Evolutionary conservation across 1,140 invertebrate species (phyloP).

Genomic region (Drosophila suzukii): DNA sequence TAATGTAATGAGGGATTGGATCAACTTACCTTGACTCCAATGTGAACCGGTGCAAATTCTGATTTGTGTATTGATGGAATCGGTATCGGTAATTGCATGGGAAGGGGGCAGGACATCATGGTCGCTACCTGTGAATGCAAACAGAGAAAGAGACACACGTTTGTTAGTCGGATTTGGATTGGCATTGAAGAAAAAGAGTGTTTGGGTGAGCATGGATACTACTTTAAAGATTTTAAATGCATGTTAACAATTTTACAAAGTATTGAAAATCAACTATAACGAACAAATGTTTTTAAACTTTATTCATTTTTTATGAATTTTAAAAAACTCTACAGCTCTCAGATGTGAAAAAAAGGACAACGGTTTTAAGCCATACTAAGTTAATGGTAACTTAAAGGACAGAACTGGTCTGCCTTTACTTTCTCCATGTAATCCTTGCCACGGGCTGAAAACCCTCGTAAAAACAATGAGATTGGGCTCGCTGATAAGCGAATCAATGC

Average conservation of each 20-base stretch:
- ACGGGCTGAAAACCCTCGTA: neutral
- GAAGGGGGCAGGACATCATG: constrained; percentile 88
- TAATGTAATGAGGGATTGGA: constrained; percentile 14
- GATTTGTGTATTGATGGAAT: constrained; percentile 86
- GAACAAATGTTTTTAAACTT: no score
- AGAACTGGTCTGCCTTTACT: neutral
- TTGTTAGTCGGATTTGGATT: constrained; percentile 52
- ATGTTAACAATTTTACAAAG: neutral
- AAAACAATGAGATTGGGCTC: constrained; percentile 5
- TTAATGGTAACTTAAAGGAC: neutral
- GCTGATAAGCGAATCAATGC: constrained; percentile 31
- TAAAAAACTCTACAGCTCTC: neutral
- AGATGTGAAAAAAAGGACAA: no score
- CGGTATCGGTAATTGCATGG: constrained; percentile 86
- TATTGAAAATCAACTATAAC: no score
- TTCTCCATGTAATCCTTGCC: neutral
- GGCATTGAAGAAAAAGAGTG: neutral
- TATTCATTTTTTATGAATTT: no score
- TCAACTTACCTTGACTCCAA: constrained; percentile 87
- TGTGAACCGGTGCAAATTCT: constrained; percentile 86
- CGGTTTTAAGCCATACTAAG: no score
- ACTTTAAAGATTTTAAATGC: no score
- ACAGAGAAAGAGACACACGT: constrained; percentile 45
- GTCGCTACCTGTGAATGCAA: constrained; percentile 86
- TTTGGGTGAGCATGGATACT: neutral